Evolutionary conservation across 2,888 invertebrate species (phyloP).

Genomic region (Invenusta paracnida): DNA sequence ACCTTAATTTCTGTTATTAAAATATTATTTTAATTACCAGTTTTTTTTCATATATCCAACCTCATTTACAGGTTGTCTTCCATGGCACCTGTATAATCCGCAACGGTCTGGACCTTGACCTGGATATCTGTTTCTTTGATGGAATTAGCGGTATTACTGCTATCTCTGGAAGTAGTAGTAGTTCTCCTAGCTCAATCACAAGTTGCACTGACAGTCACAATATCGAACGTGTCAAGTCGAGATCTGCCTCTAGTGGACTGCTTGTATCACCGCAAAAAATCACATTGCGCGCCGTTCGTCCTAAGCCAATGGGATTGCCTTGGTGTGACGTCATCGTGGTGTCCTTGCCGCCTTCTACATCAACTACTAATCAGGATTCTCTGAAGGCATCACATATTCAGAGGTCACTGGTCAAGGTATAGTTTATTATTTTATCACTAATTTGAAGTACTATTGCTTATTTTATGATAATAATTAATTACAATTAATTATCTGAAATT

Average conservation of each 20-base stretch:
- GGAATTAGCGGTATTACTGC: too few relatives aligned
- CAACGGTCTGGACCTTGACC: neutral
- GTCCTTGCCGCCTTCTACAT: neutral
- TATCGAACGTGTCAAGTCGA: neutral
- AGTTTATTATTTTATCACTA: neutral
- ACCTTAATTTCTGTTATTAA: too few relatives aligned
- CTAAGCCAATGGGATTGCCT: slow-evolving; percentile 23
- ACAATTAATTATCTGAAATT: too few relatives aligned
- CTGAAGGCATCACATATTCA: neutral
- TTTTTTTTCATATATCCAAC: too few relatives aligned
- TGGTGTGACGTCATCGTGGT: neutral
- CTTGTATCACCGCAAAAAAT: neutral
- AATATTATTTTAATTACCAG: too few relatives aligned
- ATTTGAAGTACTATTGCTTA: too few relatives aligned
- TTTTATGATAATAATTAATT: too few relatives aligned
- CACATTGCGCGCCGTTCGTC: neutral
- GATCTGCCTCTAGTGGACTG: neutral
- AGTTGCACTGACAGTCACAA: neutral
- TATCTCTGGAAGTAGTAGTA: neutral
- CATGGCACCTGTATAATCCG: neutral
- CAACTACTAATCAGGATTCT: neutral
- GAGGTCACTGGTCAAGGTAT: neutral
- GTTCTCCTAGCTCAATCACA: neutral
- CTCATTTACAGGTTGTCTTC: neutral
- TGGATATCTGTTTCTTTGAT: slow-evolving; percentile 1